These are phyloP conservation scores for Tuta absoluta DNA, from an alignment of 2,888 invertebrate species.

Conservation along the genomic window DNA sequence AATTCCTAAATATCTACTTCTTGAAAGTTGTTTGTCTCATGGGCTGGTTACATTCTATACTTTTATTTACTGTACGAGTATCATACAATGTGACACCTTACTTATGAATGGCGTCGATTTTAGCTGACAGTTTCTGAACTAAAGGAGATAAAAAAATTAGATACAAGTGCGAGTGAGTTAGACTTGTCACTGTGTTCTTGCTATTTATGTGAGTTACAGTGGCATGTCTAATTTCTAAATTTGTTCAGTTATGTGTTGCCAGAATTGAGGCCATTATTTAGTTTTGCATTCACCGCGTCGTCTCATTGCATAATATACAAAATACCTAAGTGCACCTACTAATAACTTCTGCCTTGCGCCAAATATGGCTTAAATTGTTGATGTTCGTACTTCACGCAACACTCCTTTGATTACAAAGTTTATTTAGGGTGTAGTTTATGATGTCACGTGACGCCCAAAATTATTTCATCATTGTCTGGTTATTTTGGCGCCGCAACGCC, in stretches of 20 bases:
- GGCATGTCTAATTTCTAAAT: not conserved
- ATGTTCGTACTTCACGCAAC: not conserved
- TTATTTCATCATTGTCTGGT: too few species aligned
- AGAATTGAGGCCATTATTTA: not conserved
- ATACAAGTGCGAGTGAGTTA: too few species aligned
- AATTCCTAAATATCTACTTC: too few species aligned
- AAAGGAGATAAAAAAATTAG: not conserved
- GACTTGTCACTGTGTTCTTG: too few species aligned
- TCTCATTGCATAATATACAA: not conserved
- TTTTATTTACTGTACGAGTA: too few species aligned
- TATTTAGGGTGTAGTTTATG: too few species aligned
- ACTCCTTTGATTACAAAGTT: not conserved
- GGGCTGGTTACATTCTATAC: too few species aligned
- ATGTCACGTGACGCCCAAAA: too few species aligned
- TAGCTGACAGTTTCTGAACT: not conserved
- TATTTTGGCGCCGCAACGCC: too few species aligned
- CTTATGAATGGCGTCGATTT: slow-evolving; percentile 1
- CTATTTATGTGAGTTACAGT: too few species aligned
- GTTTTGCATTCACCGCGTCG: slow-evolving; percentile 8
- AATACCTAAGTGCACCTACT: not conserved
- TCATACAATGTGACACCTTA: not conserved
- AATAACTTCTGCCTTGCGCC: not conserved
- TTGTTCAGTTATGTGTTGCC: not conserved
- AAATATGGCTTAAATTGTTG: not conserved
- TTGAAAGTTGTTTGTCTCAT: too few species aligned